Evolutionary conservation across 2,888 invertebrate species (phyloP).

Genomic region (Diploptera punctata): DNA sequence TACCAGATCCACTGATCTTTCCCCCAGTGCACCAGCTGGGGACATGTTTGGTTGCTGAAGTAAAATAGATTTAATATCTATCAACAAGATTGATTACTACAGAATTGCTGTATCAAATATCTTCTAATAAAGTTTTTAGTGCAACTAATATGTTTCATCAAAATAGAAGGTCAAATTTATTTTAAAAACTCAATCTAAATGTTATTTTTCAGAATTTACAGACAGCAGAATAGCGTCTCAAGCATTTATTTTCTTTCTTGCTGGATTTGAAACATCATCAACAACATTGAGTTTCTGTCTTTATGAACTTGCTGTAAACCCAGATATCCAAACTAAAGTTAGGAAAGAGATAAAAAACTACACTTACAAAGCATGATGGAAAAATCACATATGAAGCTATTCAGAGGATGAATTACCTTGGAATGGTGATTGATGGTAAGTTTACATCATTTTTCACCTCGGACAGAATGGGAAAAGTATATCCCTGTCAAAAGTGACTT

Average conservation of each 20-base stretch:
- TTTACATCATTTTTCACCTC: no score
- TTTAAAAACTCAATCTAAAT: background rate
- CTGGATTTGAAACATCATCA: slow-evolving; percentile 21
- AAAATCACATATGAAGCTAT: slow-evolving; percentile 9
- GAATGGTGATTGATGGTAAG: slow-evolving; percentile 26
- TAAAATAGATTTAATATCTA: no score
- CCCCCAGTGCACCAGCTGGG: no score
- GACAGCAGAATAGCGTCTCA: slow-evolving; percentile 4
- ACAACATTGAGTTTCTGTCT: slow-evolving; percentile 20
- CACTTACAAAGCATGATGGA: background rate
- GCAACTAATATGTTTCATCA: no score
- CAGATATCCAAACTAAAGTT: background rate
- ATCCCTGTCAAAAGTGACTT: no score
- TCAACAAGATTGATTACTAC: no score
- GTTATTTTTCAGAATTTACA: slow-evolving; percentile 1
- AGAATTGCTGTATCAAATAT: no score
- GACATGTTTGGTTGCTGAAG: no score
- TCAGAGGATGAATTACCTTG: background rate
- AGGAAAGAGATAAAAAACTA: slow-evolving; percentile 5
- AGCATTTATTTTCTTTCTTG: slow-evolving; percentile 18
- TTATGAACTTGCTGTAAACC: slow-evolving; percentile 21
- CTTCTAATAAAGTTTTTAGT: no score
- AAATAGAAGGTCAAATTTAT: no score
- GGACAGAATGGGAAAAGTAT: no score
- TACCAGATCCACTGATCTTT: no score